Evolutionary conservation across 2,797 vertebrate genomes (phyloP).

Genomic region (Carcharodon carcharias): DNA sequence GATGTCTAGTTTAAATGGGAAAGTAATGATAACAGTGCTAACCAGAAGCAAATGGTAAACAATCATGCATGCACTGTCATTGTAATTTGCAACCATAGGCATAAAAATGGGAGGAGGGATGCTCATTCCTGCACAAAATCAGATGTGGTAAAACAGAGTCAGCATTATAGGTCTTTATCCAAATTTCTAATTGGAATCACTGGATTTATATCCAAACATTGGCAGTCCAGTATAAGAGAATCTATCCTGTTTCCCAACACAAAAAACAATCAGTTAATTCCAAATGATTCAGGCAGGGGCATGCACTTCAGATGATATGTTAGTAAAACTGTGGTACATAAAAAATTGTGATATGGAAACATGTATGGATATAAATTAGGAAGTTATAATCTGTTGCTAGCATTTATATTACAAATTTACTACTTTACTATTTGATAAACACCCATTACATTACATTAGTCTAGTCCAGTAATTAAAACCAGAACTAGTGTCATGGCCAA

Average conservation of each 20-base stretch:
- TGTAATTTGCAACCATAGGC: background rate
- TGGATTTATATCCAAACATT: background rate
- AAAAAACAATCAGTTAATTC: background rate
- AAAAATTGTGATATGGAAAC: background rate
- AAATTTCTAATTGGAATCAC: slow-evolving; percentile 18
- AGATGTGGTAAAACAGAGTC: background rate
- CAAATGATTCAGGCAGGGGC: background rate
- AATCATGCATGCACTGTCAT: background rate
- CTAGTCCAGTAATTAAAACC: slow-evolving; percentile 98
- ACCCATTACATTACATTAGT: slow-evolving; percentile 93
- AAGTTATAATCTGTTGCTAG: slow-evolving; percentile 33
- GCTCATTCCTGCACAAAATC: background rate
- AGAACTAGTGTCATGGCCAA: slow-evolving; percentile 98
- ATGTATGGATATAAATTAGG: slow-evolving; percentile 3
- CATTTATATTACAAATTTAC: slow-evolving; percentile 46
- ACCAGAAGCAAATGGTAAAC: background rate
- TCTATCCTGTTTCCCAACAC: background rate
- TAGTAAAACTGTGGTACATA: background rate
- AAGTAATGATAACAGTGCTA: background rate
- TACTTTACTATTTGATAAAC: slow-evolving; percentile 80
- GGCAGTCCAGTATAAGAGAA: background rate
- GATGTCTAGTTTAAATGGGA: background rate
- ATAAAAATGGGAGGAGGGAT: background rate
- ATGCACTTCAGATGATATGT: background rate
- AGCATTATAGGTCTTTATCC: background rate